Percentiles rank a stretch among this genome's conserved stretches.
Conservation (phyloP, 2,888 invertebrate genomes). For the Acanthosepion esculentum region DNA sequence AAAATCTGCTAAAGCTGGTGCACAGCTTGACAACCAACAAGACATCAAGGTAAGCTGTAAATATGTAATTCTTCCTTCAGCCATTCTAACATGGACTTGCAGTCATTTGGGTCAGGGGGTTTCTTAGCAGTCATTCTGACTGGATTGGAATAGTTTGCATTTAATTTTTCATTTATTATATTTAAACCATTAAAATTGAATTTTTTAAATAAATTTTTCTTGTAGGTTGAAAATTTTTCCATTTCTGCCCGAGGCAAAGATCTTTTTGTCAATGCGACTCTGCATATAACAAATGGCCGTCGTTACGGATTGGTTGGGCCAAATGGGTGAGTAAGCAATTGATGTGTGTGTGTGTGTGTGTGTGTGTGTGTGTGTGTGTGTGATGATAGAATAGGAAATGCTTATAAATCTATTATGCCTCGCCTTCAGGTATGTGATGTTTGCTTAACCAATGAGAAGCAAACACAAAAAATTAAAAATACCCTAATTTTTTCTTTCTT, state of each 20-base stretch:
- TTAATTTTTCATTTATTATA: background rate
- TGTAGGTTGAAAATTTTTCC: slow-evolving; percentile 89
- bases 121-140: no score
- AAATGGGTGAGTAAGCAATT: slow-evolving; percentile 83
- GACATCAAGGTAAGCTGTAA: slow-evolving; percentile 88
- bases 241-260: slow-evolving; percentile 98
- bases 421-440: no score
- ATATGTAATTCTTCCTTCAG: background rate
- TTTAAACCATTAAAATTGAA: background rate
- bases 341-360: background rate
- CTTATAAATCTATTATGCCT: no score
- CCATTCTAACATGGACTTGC: no score
- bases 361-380: no score
- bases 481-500: no score
- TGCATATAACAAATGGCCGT: slow-evolving; percentile 93
- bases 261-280: slow-evolving; percentile 94
- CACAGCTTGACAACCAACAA: slow-evolving; percentile 86
- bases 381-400: no score
- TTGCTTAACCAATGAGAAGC: no score
- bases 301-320: slow-evolving; percentile 98
- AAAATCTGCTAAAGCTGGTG: slow-evolving; percentile 77
- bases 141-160: no score
- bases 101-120: no score
- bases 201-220: slow-evolving; percentile 46
- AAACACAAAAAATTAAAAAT: no score